Base-by-base conservation (phyloP, 2,113 vertebrate genomes). In the Tor tambroides region DNA sequence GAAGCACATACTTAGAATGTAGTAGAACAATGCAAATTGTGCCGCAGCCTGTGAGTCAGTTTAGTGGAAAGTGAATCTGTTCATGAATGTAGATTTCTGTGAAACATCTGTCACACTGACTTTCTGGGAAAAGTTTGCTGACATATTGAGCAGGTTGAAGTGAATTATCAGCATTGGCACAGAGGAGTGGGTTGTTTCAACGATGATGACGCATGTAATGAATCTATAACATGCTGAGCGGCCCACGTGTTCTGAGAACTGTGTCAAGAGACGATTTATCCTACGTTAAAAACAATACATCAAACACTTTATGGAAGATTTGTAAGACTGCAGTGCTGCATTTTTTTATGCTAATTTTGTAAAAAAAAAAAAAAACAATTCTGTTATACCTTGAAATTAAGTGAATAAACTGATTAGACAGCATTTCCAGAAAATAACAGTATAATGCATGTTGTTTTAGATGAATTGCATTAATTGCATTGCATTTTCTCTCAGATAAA, bases 141-240 rank as follows among this genome's bases (percentile, higher is more conserved):
- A 78, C 76, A 78, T 28, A 26, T 30, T 78, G 76, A 78, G 49
- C 26, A 78, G 46, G 76, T 78, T 78, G 76, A 54, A 78, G 71
- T 74, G 71, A 74, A 12, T 41, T 38, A 74, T 41, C 35, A 12
- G 35, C 35, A 74, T 78, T 78, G 54, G 28, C 26, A 51, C 76
- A 21, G 26, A 78, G 46, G 71, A 78, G 76, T 78, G 76, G 76
- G 76, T 21, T 78, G 43, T 30, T 51, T 35, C 65, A 35, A 21
- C 35, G 65, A 74, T 74, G 71, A 23, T 78, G 76, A 78, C 76
- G 46, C 76, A 78, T 30, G 46, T 54, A 78, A 78, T 78, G 46
- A 54, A 78, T 78, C 26, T 78, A 78, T 78, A 51, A 54, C 76
- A 54, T 54, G 76, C 46, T 78, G 76, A 54, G 46, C 76, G 21